Percentiles rank a stretch among this genome's conserved stretches.
phyloP scores from a whole-genome alignment of 1,140 invertebrate genomes.

The Megalopta genalis region DNA sequence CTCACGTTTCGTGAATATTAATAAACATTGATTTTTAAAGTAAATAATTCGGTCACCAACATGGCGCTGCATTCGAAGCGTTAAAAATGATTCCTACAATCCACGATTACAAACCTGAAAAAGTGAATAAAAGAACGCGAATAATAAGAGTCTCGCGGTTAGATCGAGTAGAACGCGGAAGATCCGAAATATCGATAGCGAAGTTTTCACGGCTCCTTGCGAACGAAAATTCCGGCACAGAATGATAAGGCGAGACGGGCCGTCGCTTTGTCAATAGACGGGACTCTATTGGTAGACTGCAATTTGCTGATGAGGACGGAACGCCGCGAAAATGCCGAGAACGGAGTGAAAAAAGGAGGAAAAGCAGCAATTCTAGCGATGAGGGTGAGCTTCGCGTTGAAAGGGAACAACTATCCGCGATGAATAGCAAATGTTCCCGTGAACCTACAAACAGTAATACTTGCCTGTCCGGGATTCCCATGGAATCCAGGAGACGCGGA shows the following conservation, averaged over 20 bases:
- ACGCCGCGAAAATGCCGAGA: conserved; percentile 8
- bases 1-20: too few relatives aligned
- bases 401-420: background rate
- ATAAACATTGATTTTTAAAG: too few relatives aligned
- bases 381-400: conserved; percentile 22
- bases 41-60: too few relatives aligned
- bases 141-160: too few relatives aligned
- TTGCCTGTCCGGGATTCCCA: background rate
- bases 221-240: background rate
- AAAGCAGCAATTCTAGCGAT: conserved; percentile 17
- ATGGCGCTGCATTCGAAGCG: too few relatives aligned
- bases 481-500: too few relatives aligned
- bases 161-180: too few relatives aligned
- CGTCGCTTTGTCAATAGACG: background rate
- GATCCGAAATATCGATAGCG: too few relatives aligned
- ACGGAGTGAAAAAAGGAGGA: conserved; percentile 1
- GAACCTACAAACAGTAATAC: background rate
- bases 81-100: too few relatives aligned
- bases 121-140: too few relatives aligned
- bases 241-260: background rate
- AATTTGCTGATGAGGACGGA: conserved; percentile 39
- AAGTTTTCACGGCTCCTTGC: background rate
- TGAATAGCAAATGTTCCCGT: conserved; percentile 13
- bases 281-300: conserved; percentile 25
- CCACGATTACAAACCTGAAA: too few relatives aligned